Evolutionary conservation across 2,113 vertebrate genomes (phyloP), one percentile per base, ranked within the genome.

Genomic region (Periophthalmus modestus): DNA sequence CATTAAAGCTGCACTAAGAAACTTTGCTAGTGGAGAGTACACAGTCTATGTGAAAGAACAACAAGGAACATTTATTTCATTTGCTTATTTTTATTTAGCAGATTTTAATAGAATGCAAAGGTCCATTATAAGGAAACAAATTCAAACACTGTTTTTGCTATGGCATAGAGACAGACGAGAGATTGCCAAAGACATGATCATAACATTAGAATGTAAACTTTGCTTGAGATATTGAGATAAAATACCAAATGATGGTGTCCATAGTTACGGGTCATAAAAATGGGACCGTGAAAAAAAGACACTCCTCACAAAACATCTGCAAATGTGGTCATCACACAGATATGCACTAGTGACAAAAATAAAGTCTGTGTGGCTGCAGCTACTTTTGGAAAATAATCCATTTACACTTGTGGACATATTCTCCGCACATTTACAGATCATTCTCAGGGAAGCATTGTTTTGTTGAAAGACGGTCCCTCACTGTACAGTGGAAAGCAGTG

Each of bases 21-120:
- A n/a, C n/a, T n/a, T n/a, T n/a, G n/a, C n/a, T n/a, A n/a, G n/a
- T n/a, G n/a, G n/a, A n/a, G n/a, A n/a, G n/a, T n/a, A n/a, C n/a
- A n/a, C n/a, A n/a, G n/a, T n/a, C n/a, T n/a, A 13, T 3, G 16
- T 1, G 1, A 11, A 36, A 50, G 23, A 82, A 75, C 5, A 46
- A 57, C 18, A 9, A 3, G 39, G 24, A 24, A 67, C 3, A 16
- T 6, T 14, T 28, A 1, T 6, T 23, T 5, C 61, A 46, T 89
- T 91, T 92, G 87, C 88, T 89, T 80, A 69, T 88, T 90, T 93
- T 93, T 88, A 91, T 93, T 93, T 70, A 88, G 89, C 88, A 89
- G 88, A 90, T 88, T 91, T 93, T 89, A 92, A 92, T 91, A 92
- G 87, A n/a, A 92, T 91, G 88, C 90, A 90, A 91, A 91, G 89